These are phyloP conservation scores for Oreotrochilus melanogaster DNA, from an alignment of 2,113 vertebrate genomes.

Conservation along the genomic window DNA sequence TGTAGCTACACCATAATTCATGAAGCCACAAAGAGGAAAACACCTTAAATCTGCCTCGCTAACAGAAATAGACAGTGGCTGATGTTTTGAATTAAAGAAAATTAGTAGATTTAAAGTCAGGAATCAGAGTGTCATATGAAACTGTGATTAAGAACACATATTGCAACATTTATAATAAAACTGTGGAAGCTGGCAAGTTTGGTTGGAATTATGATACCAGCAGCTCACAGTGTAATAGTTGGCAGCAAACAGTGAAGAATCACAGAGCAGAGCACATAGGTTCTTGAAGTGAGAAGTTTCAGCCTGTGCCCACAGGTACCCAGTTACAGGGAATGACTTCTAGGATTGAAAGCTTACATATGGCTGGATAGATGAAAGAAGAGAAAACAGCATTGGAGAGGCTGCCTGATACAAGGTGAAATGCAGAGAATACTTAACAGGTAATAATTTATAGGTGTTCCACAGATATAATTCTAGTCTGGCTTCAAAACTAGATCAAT, in stretches of 20 bases:
- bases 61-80: neutral
- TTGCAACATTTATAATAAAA: neutral
- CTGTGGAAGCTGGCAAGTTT: neutral
- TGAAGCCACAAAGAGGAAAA: neutral
- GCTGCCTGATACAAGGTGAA: neutral
- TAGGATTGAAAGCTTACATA: neutral
- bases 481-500: neutral
- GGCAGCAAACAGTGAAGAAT: neutral
- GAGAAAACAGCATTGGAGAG: neutral
- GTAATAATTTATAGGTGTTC: neutral
- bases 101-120: neutral
- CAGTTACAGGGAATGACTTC: neutral
- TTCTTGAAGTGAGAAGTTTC: neutral
- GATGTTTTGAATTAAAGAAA: neutral
- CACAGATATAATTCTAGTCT: neutral
- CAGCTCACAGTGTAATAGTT: neutral
- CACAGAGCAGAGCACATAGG: neutral
- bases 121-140: neutral
- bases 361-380: neutral
- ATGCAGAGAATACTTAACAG: neutral
- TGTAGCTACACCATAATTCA: neutral
- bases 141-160: neutral
- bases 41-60: neutral
- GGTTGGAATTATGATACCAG: neutral
- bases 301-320: neutral